These are phyloP conservation scores for Anarrhichthys ocellatus DNA, from an alignment of 2,113 vertebrate genomes.

Conservation along the genomic window DNA sequence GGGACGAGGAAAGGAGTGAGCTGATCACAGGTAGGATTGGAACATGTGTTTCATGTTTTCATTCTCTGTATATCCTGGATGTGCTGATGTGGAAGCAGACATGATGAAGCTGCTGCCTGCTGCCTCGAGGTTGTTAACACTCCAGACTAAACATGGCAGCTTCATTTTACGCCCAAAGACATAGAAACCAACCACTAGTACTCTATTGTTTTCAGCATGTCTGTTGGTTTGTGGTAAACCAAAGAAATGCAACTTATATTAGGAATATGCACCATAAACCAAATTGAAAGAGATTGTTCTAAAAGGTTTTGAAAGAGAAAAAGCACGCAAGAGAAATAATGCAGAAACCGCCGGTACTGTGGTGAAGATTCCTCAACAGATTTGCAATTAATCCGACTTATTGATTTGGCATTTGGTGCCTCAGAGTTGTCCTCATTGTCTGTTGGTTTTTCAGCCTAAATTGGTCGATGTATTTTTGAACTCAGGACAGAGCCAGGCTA, in stretches of 20 bases:
- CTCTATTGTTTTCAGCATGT: background rate
- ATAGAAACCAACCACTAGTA: too few species aligned
- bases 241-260: background rate
- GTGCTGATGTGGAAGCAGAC: too few species aligned
- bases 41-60: too few species aligned
- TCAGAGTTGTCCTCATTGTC: background rate
- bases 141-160: too few species aligned
- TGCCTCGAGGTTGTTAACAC: too few species aligned
- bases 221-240: background rate
- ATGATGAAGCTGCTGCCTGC: too few species aligned
- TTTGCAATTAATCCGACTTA: background rate
- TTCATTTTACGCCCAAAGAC: too few species aligned
- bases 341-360: background rate
- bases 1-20: conserved; percentile 17
- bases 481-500: background rate
- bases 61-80: background rate
- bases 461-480: background rate
- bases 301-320: background rate
- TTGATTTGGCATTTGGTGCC: background rate
- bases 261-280: background rate
- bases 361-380: background rate
- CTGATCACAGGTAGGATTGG: background rate
- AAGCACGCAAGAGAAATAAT: background rate
- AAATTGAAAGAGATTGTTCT: background rate
- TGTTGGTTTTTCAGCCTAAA: background rate